Evolutionary conservation across 53 echinoderm and acorn worm species (phyloP).

Genomic region (Henricia sp.): DNA sequence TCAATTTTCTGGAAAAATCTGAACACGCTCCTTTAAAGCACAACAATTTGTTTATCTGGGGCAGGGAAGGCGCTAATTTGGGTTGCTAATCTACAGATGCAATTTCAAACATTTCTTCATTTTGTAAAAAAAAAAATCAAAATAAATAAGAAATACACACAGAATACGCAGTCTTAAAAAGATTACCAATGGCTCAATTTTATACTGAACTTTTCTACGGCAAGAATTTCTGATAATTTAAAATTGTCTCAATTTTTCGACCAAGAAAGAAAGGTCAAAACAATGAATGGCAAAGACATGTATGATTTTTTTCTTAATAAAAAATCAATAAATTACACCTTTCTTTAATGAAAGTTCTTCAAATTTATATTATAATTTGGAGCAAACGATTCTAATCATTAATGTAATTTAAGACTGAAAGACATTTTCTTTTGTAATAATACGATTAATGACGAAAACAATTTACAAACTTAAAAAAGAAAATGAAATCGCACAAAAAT

Average conservation of each 20-base stretch:
- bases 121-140: too few relatives aligned
- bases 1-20: too few relatives aligned
- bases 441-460: neutral
- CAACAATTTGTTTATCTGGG: too few relatives aligned
- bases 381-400: slow-evolving; percentile 38
- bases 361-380: slow-evolving; percentile 34
- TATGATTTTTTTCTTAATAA: too few relatives aligned
- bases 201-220: slow-evolving; percentile 12
- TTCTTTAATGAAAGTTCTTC: slow-evolving; percentile 15
- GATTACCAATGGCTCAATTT: too few relatives aligned
- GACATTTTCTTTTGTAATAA: slow-evolving; percentile 26
- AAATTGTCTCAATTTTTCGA: neutral
- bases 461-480: neutral
- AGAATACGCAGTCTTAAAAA: too few relatives aligned
- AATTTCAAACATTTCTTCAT: too few relatives aligned
- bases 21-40: too few relatives aligned
- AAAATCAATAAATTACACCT: slow-evolving; percentile 14
- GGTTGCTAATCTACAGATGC: too few relatives aligned
- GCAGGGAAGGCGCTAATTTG: too few relatives aligned
- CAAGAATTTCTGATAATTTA: slow-evolving; percentile 5
- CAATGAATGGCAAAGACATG: neutral
- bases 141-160: too few relatives aligned
- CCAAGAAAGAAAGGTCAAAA: neutral
- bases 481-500: neutral
- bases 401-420: slow-evolving; percentile 31